Evolutionary conservation across 1,140 invertebrate species (phyloP), one percentile per base, ranked within the genome.

Genomic region (Temnothorax curvispinosus): DNA sequence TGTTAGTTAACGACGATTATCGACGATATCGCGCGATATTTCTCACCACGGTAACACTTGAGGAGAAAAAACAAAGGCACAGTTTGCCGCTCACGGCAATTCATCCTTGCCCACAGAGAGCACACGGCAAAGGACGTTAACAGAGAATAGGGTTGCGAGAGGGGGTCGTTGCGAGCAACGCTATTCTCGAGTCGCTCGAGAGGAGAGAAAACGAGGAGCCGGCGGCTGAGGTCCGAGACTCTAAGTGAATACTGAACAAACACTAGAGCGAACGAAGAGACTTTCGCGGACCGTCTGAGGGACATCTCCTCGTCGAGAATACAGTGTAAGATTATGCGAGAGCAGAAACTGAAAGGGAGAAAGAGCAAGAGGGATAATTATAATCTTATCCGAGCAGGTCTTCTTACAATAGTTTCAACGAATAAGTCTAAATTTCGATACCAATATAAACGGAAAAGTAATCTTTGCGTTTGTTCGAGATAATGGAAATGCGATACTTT

Each of bases 191-290:
- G 47, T 62, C 71, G 54, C 58, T 58, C 21, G 67, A 54, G 52
- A 85, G 71, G 62, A 81, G 78, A 65, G 75, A 72, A 81, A 86
- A 89, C 62, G 76, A 84, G 84, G 81, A 86, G 54, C 62, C 3
- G 44, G 41, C 35, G 54, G 47, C 38, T 67, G 64, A 56, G 69
- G 84, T 85, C 87, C 80, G 80, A 67, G 60, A 71, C 87, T 85
- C 71, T 88, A 90, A 90, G 89, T 90, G 89, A 88, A 90, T 90
- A 85, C 86, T 85, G 80, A 77, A 87, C 89, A 90, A 90, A 90
- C 89, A 90, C 86, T 90, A 72, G 86, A 90, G 75, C 41, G 76
- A 82, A 90, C 85, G 89, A 90, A 77, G 89, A 88, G 86, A 90
- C 58, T 85, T 90, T 90, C 80, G 77, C 38, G 65, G 75, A 87